A percentile compares a stretch with the other conserved stretches of the same genome.
Conservation (phyloP, 2,113 vertebrate genomes). For the Otocyon megalotis region DNA sequence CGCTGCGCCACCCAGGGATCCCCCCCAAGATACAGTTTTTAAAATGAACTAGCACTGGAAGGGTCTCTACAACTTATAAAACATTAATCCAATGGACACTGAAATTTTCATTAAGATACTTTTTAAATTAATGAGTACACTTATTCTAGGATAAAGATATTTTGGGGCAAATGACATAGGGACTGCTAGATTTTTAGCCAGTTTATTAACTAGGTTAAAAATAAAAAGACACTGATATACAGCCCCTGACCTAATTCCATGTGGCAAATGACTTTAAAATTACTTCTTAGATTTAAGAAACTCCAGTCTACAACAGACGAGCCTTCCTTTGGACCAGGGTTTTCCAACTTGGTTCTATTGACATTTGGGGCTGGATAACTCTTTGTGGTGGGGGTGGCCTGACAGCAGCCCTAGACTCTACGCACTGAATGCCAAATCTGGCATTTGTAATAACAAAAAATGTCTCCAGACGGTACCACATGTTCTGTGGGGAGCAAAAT, state of each 20-base stretch:
- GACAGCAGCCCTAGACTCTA: neutral
- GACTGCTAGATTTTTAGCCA: neutral
- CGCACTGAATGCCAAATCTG: neutral
- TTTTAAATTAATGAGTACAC: neutral
- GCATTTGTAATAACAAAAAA: neutral
- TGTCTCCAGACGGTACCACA: neutral
- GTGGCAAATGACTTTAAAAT: neutral
- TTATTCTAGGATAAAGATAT: slow-evolving; percentile 22
- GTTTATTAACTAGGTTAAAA: neutral
- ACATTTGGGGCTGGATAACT: too few relatives aligned
- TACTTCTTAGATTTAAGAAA: neutral
- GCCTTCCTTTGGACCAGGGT: neutral
- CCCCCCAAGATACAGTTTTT: neutral
- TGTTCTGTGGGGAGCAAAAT: neutral
- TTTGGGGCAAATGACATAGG: neutral
- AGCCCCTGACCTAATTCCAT: neutral
- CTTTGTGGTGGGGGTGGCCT: neutral
- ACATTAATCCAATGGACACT: neutral
- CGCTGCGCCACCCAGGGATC: too few relatives aligned
- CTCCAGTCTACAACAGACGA: neutral
- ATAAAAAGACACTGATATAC: neutral
- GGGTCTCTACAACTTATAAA: neutral
- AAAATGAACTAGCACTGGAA: neutral
- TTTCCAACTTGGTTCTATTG: neutral
- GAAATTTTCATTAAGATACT: neutral